Evolutionary conservation across 1,140 invertebrate genomes (phyloP), one percentile per base, ranked within the genome.

Genomic region (Scaptodrosophila lebanonensis): DNA sequence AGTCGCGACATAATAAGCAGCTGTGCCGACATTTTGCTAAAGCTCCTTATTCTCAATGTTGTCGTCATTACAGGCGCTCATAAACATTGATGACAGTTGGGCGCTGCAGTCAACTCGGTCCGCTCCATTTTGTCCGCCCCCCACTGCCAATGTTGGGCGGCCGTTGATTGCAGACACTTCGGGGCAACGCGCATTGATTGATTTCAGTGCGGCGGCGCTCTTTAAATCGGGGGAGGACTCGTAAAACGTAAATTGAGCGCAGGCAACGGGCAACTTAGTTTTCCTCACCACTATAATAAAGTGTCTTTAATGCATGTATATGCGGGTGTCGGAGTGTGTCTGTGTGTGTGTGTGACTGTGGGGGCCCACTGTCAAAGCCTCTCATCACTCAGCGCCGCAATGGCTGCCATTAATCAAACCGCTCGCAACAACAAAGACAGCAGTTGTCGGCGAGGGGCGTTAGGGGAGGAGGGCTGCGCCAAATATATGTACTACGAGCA

Each of bases 71-170:
- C 68, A 67, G 62, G 30, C 35, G 52, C 60, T 76, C 77, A 72
- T 83, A 83, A 83, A 83, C 77, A 83, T 83, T 83, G 65, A 83
- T 83, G 77, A 83, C 77, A 83, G 71, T 61, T 67, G 22, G 13
- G 45, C 33, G 17, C n/a, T n/a, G 47, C 39, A 33, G 64, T 47
- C 49, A 50, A 22, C 36, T 47, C 22, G 2, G 44, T 20, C 42
- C 47, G 45, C 45, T 59, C 63, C 7, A 22, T 11, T 8, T 12
- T 3, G n/a, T 20, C 38, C 9, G n/a, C 17, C 12, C 9, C 4
- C 17, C 13, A 2, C 12, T 29, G n/a, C 33, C n/a, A n/a, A n/a
- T n/a, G n/a, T n/a, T n/a, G n/a, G n/a, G n/a, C n/a, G n/a, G n/a
- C n/a, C n/a, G n/a, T n/a, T n/a, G n/a, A n/a, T n/a, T n/a, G n/a